A percentile compares a stretch with the other conserved stretches of the same genome.
phyloP scores from a whole-genome alignment of 2,888 invertebrate genomes.

The Tenthredo notha region DNA sequence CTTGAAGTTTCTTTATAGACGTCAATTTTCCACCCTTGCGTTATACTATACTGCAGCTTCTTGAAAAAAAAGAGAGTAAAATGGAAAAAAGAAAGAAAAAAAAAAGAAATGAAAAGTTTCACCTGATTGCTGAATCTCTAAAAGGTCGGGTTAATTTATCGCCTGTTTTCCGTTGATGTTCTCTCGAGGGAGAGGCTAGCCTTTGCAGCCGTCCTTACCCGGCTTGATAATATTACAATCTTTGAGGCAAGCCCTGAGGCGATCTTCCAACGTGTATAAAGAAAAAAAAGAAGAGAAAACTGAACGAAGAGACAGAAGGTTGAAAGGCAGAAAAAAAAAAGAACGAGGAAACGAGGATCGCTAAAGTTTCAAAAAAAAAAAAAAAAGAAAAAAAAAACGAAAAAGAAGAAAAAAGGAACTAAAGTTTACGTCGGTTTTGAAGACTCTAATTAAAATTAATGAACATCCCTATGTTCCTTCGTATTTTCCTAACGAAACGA shows the following conservation, averaged over 20 bases:
- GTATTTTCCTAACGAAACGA: conserved; percentile 21
- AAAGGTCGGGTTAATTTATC: conserved; percentile 27
- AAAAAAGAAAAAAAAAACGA: neutral
- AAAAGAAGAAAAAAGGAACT: neutral
- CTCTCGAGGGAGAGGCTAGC: conserved; percentile 15
- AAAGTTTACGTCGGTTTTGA: conserved; percentile 40
- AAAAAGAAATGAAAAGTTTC: neutral
- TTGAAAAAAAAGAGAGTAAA: neutral
- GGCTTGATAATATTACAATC: conserved; percentile 41
- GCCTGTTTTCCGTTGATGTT: conserved; percentile 26
- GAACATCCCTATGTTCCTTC: conserved; percentile 44
- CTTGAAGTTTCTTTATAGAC: neutral
- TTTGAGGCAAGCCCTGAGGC: conserved; percentile 20
- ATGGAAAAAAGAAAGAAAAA: neutral
- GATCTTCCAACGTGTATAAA: conserved; percentile 1
- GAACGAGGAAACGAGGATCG: neutral
- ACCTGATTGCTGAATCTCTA: conserved; percentile 30
- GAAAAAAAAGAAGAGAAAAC: neutral
- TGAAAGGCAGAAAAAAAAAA: neutral
- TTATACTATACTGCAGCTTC: neutral
- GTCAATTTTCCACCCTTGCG: neutral
- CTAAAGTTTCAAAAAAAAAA: conserved; percentile 1
- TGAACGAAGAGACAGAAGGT: neutral
- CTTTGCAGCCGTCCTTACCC: neutral
- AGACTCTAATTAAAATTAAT: conserved; percentile 51